Percentiles rank a stretch among this genome's conserved stretches.
Conservation (phyloP, 2,888 invertebrate genomes). For the Autographa gamma region DNA sequence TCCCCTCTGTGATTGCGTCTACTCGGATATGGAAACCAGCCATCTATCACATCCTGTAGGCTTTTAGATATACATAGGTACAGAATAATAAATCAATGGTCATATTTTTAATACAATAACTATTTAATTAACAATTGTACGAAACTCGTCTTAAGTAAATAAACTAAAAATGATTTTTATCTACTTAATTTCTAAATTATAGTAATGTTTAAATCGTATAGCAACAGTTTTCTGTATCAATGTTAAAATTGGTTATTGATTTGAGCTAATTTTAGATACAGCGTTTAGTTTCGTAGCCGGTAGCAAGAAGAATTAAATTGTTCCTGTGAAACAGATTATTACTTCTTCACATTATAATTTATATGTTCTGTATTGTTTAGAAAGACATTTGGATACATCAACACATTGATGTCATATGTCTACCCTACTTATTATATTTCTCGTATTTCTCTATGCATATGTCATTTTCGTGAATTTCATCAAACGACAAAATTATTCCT, state of each 20-base stretch:
- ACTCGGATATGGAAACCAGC: conserved; percentile 2
- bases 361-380: neutral
- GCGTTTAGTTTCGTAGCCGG: neutral
- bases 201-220: neutral
- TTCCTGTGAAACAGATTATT: neutral
- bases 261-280: neutral
- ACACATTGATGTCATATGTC: neutral
- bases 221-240: neutral
- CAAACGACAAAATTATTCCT: conserved; percentile 11
- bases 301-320: neutral
- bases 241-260: neutral
- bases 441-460: too few species aligned
- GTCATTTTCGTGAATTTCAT: too few species aligned
- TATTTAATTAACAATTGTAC: too few species aligned
- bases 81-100: too few species aligned
- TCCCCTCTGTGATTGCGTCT: conserved; percentile 13
- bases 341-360: neutral
- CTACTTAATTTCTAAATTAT: too few species aligned
- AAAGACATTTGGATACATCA: neutral
- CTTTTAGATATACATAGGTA: neutral
- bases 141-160: too few species aligned
- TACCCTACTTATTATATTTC: too few species aligned
- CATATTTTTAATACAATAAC: too few species aligned
- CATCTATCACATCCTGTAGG: conserved; percentile 5
- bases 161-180: too few species aligned